Conservation (phyloP, 2,113 vertebrate genomes). For the Thunnus maccoyii region DNA sequence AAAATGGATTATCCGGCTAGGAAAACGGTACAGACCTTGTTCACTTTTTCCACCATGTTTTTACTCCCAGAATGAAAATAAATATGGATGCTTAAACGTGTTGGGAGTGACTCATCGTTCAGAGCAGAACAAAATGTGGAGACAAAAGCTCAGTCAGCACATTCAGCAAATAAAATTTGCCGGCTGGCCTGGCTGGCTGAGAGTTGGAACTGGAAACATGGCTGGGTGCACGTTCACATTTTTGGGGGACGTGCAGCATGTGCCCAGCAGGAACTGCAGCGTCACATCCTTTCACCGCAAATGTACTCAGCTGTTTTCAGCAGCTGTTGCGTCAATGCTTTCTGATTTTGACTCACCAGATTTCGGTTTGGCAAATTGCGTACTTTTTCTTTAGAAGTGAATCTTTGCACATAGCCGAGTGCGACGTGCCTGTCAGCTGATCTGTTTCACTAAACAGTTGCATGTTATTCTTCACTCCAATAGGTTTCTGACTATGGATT, state of each 20-base stretch:
- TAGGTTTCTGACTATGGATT: background rate
- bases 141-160: constrained; percentile 61
- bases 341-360: background rate
- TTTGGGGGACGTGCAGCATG: constrained; percentile 40
- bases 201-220: constrained; percentile 49
- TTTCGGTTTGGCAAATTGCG: background rate
- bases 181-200: background rate
- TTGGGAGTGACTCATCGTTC: constrained; percentile 48
- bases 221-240: constrained; percentile 64
- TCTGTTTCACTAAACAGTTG: background rate
- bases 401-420: background rate
- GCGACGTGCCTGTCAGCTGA: background rate
- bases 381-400: background rate
- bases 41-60: constrained; percentile 68
- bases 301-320: constrained; percentile 42
- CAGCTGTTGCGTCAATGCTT: constrained; percentile 5
- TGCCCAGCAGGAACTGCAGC: constrained; percentile 22
- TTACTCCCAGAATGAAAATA: constrained; percentile 70
- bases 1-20: constrained; percentile 13
- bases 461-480: no score
- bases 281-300: constrained; percentile 45
- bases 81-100: constrained; percentile 62
- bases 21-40: constrained; percentile 5
- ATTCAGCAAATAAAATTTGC: constrained; percentile 18
- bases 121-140: constrained; percentile 18